Conservation (phyloP, 2,888 invertebrate genomes). For the Rhabditoides inermis region DNA sequence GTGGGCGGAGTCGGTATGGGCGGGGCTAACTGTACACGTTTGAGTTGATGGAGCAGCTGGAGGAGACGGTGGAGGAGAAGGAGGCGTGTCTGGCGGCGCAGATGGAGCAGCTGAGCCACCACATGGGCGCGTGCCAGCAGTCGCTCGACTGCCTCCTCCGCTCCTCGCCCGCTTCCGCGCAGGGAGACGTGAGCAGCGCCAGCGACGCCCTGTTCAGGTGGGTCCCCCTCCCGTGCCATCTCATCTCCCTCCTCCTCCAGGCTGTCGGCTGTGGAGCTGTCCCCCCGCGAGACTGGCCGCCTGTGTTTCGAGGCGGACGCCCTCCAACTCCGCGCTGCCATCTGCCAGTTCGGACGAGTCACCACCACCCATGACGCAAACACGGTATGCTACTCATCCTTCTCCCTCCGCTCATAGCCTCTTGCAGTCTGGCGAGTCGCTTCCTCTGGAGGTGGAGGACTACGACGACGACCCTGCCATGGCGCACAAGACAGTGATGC, state of each 20-base stretch:
- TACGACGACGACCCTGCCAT: constrained; percentile 21
- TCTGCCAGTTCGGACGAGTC: too few relatives aligned
- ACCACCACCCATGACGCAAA: too few relatives aligned
- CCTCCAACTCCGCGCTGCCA: too few relatives aligned
- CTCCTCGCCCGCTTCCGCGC: neutral
- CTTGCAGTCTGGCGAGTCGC: constrained; percentile 16
- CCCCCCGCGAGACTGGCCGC: too few relatives aligned
- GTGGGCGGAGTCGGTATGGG: constrained; percentile 22
- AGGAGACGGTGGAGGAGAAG: constrained; percentile 18
- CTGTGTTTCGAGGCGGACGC: too few relatives aligned
- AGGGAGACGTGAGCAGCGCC: neutral
- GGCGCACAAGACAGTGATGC: constrained; percentile 19
- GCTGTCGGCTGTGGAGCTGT: too few relatives aligned
- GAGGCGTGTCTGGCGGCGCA: constrained; percentile 23
- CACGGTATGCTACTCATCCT: too few relatives aligned
- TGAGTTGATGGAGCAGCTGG: constrained; percentile 27
- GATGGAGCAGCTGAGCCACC: constrained; percentile 22
- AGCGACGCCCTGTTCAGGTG: too few relatives aligned
- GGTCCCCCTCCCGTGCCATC: too few relatives aligned
- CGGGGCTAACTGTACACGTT: too few relatives aligned
- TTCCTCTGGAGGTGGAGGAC: constrained; percentile 24
- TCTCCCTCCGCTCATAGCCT: too few relatives aligned
- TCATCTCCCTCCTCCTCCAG: too few relatives aligned
- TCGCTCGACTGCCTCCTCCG: constrained; percentile 12
- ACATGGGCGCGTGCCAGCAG: constrained; percentile 25